A percentile compares a stretch with the other conserved stretches of the same genome.
Evolutionary conservation across 1,140 invertebrate species (phyloP).

Genomic region (Microplitis mediator): DNA sequence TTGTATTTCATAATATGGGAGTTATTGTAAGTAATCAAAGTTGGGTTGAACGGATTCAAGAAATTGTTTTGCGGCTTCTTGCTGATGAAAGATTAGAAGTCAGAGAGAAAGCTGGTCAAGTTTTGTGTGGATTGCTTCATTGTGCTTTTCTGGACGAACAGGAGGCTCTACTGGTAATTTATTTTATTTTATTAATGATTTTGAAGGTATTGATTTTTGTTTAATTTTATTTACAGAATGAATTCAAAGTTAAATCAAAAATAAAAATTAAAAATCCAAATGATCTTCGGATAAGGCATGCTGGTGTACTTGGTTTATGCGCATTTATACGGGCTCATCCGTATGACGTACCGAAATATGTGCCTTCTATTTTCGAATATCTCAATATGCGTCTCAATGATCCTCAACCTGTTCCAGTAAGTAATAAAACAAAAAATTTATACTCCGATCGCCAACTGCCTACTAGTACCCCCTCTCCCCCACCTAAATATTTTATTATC

Average conservation of each 20-base stretch:
- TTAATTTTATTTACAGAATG: constrained; percentile 54
- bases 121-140: constrained; percentile 86
- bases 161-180: constrained; percentile 63
- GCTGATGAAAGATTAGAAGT: constrained; percentile 78
- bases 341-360: constrained; percentile 84
- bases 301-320: constrained; percentile 86
- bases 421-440: constrained; percentile 35
- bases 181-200: constrained; percentile 4
- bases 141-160: constrained; percentile 76
- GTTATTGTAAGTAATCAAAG: constrained; percentile 66
- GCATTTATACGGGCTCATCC: constrained; percentile 88
- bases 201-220: not conserved
- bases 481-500: too few species aligned
- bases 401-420: constrained; percentile 89
- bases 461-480: too few species aligned
- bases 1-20: constrained; percentile 86
- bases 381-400: constrained; percentile 83
- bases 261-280: constrained; percentile 54
- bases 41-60: constrained; percentile 65
- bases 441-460: too few species aligned
- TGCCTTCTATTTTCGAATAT: constrained; percentile 82
- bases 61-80: constrained; percentile 70
- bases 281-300: constrained; percentile 69
- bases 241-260: constrained; percentile 64
- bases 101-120: constrained; percentile 78